Evolutionary conservation across 2,113 vertebrate species (phyloP).

Genomic region (Pygoscelis antarcticus): DNA sequence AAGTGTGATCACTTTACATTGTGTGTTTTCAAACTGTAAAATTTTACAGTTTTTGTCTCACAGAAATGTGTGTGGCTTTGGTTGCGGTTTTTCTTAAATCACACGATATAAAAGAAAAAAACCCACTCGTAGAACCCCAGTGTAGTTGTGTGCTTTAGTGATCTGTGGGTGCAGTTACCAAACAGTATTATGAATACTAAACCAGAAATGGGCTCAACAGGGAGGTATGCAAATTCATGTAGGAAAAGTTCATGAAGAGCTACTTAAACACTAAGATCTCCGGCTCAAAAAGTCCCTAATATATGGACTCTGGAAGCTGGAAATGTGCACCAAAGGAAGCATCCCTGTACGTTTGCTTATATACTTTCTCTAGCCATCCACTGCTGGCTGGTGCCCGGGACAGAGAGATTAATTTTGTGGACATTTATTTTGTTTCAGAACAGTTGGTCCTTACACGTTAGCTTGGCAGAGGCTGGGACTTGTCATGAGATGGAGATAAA

Average conservation of each 20-base stretch:
- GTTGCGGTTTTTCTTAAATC: background rate
- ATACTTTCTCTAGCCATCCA: background rate
- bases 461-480: background rate
- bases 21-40: background rate
- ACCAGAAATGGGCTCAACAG: background rate
- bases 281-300: background rate
- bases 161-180: background rate
- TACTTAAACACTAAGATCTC: background rate
- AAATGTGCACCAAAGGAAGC: background rate
- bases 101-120: background rate
- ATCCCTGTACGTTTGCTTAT: background rate
- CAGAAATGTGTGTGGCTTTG: background rate
- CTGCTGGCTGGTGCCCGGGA: background rate
- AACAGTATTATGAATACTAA: background rate
- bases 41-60: background rate
- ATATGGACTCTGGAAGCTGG: background rate
- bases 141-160: background rate
- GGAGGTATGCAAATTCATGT: background rate
- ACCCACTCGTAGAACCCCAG: background rate
- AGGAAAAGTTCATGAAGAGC: background rate
- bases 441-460: accelerated
- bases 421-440: background rate
- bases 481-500: background rate
- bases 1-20: background rate
- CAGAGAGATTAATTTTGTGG: background rate